Evolutionary conservation across 2,113 vertebrate species (phyloP), one percentile per base, ranked within the genome.

Genomic region (Notarius lentiginosus): DNA sequence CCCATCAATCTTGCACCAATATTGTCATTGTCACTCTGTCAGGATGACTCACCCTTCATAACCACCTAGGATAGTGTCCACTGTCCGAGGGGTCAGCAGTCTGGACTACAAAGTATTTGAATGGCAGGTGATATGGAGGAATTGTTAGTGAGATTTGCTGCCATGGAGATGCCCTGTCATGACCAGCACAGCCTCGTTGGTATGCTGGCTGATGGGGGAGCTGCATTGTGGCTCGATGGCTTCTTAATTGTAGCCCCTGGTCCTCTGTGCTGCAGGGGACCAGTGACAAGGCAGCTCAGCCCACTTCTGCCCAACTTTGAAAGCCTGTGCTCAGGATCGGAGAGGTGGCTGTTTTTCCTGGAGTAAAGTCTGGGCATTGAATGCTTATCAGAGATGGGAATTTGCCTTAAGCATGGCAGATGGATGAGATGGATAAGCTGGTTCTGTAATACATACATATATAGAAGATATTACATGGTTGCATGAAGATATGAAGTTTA

Each of bases 131-230:
- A 80, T 88, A 91, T 91, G 90, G 51, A 86, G 88, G 93, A 94
- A 93, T 95, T 95, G 94, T 95, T 95, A 95, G 92, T 92, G 91
- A 95, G 93, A 95, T 94, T 94, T 94, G 90, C 92, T 91, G 91
- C 91, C 24, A 88, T 72, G 82, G 55, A 89, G 93, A 95, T 92
- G 91, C 91, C 91, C 94, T 95, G 94, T 95, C 92, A 90, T 82
- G 90, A 90, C 91, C 89, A 68, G 84, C 86, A 79, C 92, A 90
- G 91, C 84, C 89, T 91, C 86, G 85, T 80, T 82, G 79, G 89
- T 87, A 89, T 82, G 9, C 68, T 55, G 83, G 90, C 92, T 95
- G 95, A 96, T 95, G 95, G 94, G 95, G 95, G 94, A 95, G 92
- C 91, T 72, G 90, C 84, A 87, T 89, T 88, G 89, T 88, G 90